Percentiles rank a stretch among this genome's conserved stretches.
Conservation (phyloP, 2,113 vertebrate genomes). For the Hemichromis elongatus region DNA sequence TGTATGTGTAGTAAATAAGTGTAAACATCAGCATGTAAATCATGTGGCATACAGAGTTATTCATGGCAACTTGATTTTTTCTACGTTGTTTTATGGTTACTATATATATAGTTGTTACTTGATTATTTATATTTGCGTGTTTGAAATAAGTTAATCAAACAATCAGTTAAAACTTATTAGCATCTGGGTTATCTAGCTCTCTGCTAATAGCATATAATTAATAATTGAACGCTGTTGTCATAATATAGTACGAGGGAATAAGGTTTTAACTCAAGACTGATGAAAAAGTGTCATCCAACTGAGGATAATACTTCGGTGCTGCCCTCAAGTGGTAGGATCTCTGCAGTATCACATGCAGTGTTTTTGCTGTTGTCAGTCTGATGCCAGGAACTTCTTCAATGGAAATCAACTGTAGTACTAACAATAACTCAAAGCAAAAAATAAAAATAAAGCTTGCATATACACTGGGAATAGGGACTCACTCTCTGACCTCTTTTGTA, state of each 20-base stretch:
- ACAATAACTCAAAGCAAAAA: not conserved
- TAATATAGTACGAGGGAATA: not conserved
- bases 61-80: too few species aligned
- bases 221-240: not conserved
- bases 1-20: not conserved
- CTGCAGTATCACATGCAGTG: not conserved
- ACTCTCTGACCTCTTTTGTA: accelerated
- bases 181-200: too few species aligned
- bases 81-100: too few species aligned
- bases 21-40: too few species aligned
- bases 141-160: too few species aligned
- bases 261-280: not conserved
- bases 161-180: not conserved
- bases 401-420: not conserved
- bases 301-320: not conserved
- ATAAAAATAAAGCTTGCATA: not conserved
- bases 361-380: not conserved
- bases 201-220: not conserved
- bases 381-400: not conserved
- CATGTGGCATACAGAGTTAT: too few species aligned
- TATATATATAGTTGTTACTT: too few species aligned
- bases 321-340: not conserved
- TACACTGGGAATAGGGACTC: not conserved
- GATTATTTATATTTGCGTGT: too few species aligned
- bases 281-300: not conserved